Base-by-base conservation (phyloP, 2,888 invertebrate genomes). In the Drosophila mayaguana region DNA sequence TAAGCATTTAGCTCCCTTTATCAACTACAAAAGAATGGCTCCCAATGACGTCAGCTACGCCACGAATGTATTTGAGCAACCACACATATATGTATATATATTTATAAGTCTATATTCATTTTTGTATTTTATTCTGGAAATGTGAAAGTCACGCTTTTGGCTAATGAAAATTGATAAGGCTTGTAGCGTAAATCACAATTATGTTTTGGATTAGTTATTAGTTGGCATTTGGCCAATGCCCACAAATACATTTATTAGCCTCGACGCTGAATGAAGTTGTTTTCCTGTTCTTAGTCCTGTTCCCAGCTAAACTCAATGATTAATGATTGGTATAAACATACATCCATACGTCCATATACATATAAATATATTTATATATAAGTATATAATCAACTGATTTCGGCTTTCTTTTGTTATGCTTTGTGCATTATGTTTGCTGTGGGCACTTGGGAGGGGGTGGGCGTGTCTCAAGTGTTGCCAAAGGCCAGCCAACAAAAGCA, bases 141-240 rank as follows among this genome's bases (percentile, higher is more conserved):
- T 54, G 46, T 38, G 50, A 48, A 65, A 65, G 77, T 76, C 72
- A 76, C 72, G 76, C 63, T 50, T 62, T 45, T n/a, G 42, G 56
- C 67, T 77, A 74, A 78, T 72, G 51, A 62, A 48, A 75, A 78
- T 75, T 36, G 57, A 78, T 78, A 43, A 25, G 61, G 40, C 48
- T 43, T 45, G 28, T 46, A 40, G 53, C 45, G 77, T 81, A 86
- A 86, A 80, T 84, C 87, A 80, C 81, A 86, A 80, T 86, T 83
- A 81, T 71, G 68, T 60, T 65, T 66, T 68, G 69, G 74, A 77
- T 84, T 80, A 68, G 78, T 77, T 80, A 79, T 80, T 84, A 78
- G 76, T 70, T 77, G 50, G 54, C 64, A 68, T 45, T 71, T 63
- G 54, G 63, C 54, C 70, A 73, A 72, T 80, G 72, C 28, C 61